Base-by-base conservation (phyloP, 2,888 invertebrate genomes). In the Lasioglossum zephyrum region DNA sequence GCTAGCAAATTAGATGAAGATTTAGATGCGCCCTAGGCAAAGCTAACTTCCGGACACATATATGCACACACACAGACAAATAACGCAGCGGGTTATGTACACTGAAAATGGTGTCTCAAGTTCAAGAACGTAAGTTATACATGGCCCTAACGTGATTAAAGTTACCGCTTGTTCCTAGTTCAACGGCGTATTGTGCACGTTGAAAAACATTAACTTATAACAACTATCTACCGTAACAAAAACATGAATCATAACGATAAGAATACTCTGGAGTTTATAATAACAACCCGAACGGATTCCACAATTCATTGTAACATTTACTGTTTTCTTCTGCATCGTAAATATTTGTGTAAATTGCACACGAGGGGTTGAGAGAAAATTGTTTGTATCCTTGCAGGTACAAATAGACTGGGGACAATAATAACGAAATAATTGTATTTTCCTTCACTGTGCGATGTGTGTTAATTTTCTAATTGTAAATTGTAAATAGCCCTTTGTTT, bases 21-120 rank as follows among this genome's bases (percentile, higher is more conserved):
- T 89, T 89, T 87, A 76, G 77, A 66, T 36, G 36, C 60, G 82
- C 87, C 82, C n/a, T 69, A 82, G 81, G 80, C 80, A 70, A 36
- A 73, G 63, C 74, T 77, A 89, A 85, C 79, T 89, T 87, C 49
- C 41, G 36, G 60, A 13, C 39, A 41, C 70, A 69, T 13, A 60
- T 2, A 18, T 26, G 31, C n/a, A 57, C 6, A 11, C 22, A 53
- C 18, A 53, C 41, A 53, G 57, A 72, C 6, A 11, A 57, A 49
- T 39, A 18, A 60, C 44, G 31, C 2, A 36, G 13, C n/a, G n/a
- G 13, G 70, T 78, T 80, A 77, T 79, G 36, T 74, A 74, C 70
- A 53, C 49, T 57, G 18, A 81, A 84, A 88, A 70, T 70, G 47
- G 78, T 88, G 80, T 72, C 72, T 79, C 74, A 79, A 60, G 66